Evolutionary conservation across 2,888 invertebrate species (phyloP), one percentile per base, ranked within the genome.

Genomic region (Tinea trinotella): DNA sequence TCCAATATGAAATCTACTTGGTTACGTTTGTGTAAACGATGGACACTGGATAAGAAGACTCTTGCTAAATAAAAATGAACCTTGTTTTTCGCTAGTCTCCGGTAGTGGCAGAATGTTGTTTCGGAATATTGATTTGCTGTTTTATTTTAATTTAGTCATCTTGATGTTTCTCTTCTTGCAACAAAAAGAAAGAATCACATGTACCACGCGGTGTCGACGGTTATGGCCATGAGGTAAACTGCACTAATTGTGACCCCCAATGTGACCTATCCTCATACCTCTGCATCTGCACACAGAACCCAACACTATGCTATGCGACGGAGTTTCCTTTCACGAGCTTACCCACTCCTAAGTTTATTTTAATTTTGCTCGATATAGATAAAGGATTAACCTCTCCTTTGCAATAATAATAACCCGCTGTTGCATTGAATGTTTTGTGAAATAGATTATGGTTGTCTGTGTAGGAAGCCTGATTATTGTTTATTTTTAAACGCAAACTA

Each of bases 171-270:
- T 81, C 86, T 88, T 87, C 87, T 87, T 88, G 88, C 87, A 86
- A 87, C 88, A 71, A 78, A 83, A 87, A 90, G 90, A 89, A 90
- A 90, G 90, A 94, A 95, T 90, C 95, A 95, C 92, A 95, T 95
- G 94, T 95, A 95, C 91, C 94, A 95, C 90, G 95, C 95, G 81
- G 95, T 96, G 80, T 95, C 95, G 67, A 94, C 95, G 84, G 94
- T 96, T 82, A 94, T 95, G 88, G 93, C 94, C 73, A 92, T 95
- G 93, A 93, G 93, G 94, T 94, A 93, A n/a, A 92, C 65, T 74
- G 69, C 72, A 74, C 83, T 80, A 65, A 69, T 72, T 72, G 67
- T 73, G 67, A 71, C 68, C 68, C 68, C 71, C 62, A 65, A 67
- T 74, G 71, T 74, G 65, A 64, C 63, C 61, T 59, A 63, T 68